Percentiles rank a stretch among this genome's conserved stretches.
Evolutionary conservation across 2,113 vertebrate genomes (phyloP).

Genomic region (Coptodon bakossiorum): DNA sequence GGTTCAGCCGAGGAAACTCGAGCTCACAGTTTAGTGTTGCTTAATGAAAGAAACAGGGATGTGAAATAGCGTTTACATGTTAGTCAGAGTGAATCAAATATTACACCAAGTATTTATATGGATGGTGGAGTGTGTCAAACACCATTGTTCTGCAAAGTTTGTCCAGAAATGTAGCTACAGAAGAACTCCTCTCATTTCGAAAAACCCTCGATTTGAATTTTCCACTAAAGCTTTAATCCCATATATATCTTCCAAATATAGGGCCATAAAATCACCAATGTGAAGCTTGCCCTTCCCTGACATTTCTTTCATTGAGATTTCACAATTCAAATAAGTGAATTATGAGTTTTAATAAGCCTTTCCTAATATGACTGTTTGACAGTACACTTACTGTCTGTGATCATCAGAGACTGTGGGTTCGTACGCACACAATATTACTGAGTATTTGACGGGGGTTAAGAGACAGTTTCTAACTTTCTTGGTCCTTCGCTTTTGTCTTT

Average conservation of each 20-base stretch:
- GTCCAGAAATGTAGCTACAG: background rate
- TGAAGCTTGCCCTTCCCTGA: constrained; percentile 53
- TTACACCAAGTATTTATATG: background rate
- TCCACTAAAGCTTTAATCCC: constrained; percentile 63
- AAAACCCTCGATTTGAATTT: constrained; percentile 55
- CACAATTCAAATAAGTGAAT: constrained; percentile 64
- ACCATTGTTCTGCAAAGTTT: background rate
- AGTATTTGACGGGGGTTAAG: constrained; percentile 2
- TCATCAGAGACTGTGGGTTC: constrained; percentile 18
- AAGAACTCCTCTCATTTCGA: constrained; percentile 19
- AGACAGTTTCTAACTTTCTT: constrained; percentile 1
- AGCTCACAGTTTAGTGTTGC: background rate
- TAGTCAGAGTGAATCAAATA: background rate
- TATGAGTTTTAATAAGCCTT: constrained; percentile 69
- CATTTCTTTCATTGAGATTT: constrained; percentile 58
- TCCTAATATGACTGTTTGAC: constrained; percentile 58
- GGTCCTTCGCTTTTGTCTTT: background rate
- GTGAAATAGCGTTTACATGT: background rate
- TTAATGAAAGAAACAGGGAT: background rate
- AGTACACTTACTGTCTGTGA: constrained; percentile 43
- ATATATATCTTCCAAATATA: constrained; percentile 64
- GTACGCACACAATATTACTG: constrained; percentile 10
- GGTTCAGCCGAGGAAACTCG: background rate
- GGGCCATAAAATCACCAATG: constrained; percentile 65
- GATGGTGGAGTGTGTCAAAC: background rate